Base-by-base conservation (phyloP, 2,113 vertebrate genomes). In the Athene cunicularia region DNA sequence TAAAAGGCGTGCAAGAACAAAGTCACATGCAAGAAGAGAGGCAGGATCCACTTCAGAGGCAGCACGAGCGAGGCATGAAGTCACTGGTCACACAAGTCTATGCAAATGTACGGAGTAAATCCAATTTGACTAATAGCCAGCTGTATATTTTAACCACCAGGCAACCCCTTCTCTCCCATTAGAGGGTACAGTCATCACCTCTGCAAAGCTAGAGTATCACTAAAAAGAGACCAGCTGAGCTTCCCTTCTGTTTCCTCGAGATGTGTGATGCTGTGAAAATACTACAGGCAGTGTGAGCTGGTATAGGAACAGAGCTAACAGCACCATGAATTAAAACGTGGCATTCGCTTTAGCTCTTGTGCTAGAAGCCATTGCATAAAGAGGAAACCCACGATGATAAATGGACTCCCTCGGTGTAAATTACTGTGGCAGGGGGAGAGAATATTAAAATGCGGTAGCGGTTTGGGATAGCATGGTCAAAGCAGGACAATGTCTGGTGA, bases 251-350 rank as follows among this genome's bases (percentile, higher is more conserved):
- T 93, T 96, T 96, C 81, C 72, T 83, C 0, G 3, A 93, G 92
- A 94, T 45, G 93, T 96, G 92, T 95, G 82, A 96, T 97, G 87
- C 84, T 96, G 96, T 91, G 95, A 97, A 97, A 96, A 96, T 73
- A 96, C 86, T 82, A 70, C 75, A 95, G 83, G 73, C 88, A 94
- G 37, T 2, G 45, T 39, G 90, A 93, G 79, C 70, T 80, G 79
- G 76, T 88, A 80, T 77, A 91, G 0, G 3, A 93, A 47, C 8
- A 1, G 70, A 43, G 14, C 58, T 75, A 91, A 92, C 81, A 76
- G 47, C 9, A 0, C 47, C 17, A 12, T 26, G 66, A 93, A 92
- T 91, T 82, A 81, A 91, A 95, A 79, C 3, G 0, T 7, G 5
- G 53, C n/a, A 5, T 70, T 58, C 55, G 5, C 58, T 86, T 75